These are phyloP conservation scores for Cheirogaleus major DNA, from an alignment of 2,797 vertebrate species.

Conservation along the genomic window DNA sequence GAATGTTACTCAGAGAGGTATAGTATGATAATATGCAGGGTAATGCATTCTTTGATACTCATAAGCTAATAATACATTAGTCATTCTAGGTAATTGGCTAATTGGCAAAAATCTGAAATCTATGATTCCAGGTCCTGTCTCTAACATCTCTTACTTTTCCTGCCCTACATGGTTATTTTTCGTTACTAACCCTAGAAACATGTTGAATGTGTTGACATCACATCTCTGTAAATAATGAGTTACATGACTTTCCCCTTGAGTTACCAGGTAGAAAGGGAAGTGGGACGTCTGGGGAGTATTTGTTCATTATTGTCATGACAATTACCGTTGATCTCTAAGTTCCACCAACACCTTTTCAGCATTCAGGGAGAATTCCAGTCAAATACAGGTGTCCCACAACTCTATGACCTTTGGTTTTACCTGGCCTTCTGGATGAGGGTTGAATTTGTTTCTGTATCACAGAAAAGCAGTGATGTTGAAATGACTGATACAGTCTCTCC, in stretches of 20 bases:
- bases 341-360: neutral
- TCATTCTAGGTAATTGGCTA: neutral
- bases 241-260: neutral
- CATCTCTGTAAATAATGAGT: neutral
- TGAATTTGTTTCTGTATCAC: neutral
- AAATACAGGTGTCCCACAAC: neutral
- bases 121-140: neutral
- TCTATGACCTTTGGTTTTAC: neutral
- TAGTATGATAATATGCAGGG: neutral
- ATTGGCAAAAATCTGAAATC: neutral
- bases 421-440: neutral
- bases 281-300: neutral
- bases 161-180: neutral
- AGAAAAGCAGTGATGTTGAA: neutral
- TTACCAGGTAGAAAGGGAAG: neutral
- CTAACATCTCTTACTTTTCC: neutral
- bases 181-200: neutral
- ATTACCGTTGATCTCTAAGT: neutral
- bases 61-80: neutral
- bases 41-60: neutral
- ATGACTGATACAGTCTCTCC: neutral
- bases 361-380: neutral
- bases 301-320: neutral
- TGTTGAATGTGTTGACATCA: neutral
- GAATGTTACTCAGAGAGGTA: neutral